Conservation (phyloP, 2,888 invertebrate species). For the Drosophila villosipedis region DNA sequence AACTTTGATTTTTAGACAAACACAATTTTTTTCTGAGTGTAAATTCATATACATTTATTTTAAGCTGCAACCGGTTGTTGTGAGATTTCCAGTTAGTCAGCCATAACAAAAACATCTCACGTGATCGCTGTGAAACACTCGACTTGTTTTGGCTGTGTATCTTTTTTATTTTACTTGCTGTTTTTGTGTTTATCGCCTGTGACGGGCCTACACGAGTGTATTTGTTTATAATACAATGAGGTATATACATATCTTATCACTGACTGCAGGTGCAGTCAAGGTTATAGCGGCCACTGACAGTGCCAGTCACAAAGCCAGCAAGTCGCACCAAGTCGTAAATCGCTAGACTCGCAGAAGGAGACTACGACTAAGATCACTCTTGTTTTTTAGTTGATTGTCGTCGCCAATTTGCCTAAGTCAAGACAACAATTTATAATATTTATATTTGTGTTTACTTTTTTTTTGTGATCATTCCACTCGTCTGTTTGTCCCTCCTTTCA, state of each 20-base stretch:
- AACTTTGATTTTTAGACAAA: neutral
- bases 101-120: slow-evolving; percentile 29
- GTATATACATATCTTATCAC: slow-evolving; percentile 53
- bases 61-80: slow-evolving; percentile 31
- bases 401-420: slow-evolving; percentile 18
- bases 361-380: slow-evolving; percentile 13
- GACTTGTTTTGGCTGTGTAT: slow-evolving; percentile 6
- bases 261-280: slow-evolving; percentile 56
- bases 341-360: neutral
- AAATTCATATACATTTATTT: slow-evolving; percentile 1
- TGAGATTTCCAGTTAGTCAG: slow-evolving; percentile 44
- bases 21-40: neutral
- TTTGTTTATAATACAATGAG: slow-evolving; percentile 11
- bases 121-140: slow-evolving; percentile 31
- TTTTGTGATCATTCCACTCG: neutral
- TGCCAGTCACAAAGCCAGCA: neutral
- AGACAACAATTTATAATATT: slow-evolving; percentile 42
- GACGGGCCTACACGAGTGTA: slow-evolving; percentile 21
- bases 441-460: slow-evolving; percentile 30
- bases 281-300: slow-evolving; percentile 30
- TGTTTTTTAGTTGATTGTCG: slow-evolving; percentile 19
- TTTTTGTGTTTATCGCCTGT: slow-evolving; percentile 6
- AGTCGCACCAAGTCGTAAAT: neutral
- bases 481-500: neutral
- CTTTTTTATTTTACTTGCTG: neutral